phyloP scores from a whole-genome alignment of 2,797 vertebrate genomes.

The Argentina silus region DNA sequence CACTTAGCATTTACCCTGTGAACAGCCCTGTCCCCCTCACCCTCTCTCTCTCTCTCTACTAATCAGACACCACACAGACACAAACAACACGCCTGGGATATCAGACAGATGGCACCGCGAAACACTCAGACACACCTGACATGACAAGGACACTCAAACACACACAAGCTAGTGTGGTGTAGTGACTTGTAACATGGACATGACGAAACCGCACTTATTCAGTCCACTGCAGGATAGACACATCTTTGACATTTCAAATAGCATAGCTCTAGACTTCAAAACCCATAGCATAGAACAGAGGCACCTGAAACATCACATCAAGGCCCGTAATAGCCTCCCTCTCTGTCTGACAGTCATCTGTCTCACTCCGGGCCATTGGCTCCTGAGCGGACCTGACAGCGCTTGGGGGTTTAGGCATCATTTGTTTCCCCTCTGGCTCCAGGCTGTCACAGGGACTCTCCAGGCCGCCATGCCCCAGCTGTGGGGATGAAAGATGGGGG shows the following conservation, averaged over 20 bases:
- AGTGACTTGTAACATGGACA: too few species aligned
- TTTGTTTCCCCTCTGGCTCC: conserved; percentile 52
- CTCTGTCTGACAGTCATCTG: background rate
- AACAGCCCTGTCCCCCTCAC: background rate
- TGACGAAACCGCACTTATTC: too few species aligned
- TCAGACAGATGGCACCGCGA: conserved; percentile 29
- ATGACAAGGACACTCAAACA: background rate
- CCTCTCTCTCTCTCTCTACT: background rate
- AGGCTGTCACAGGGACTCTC: conserved; percentile 51
- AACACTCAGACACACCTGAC: conserved; percentile 16
- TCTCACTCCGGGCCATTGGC: conserved; percentile 29
- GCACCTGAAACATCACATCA: background rate
- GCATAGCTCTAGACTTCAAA: too few species aligned
- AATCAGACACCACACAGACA: background rate
- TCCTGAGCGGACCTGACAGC: conserved; percentile 41
- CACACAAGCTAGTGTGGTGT: too few species aligned
- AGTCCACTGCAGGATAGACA: too few species aligned
- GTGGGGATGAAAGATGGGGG: conserved; percentile 34
- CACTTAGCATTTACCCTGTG: too few species aligned
- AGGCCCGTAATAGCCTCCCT: too few species aligned
- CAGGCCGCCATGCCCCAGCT: conserved; percentile 62
- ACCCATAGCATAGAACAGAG: background rate
- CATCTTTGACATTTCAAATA: too few species aligned
- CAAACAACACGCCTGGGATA: conserved; percentile 24
- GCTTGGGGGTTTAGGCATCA: conserved; percentile 53